A percentile compares a stretch with the other conserved stretches of the same genome.
These are phyloP conservation scores for Drosophila mettleri DNA, from an alignment of 2,888 invertebrate genomes.

Conservation along the genomic window DNA sequence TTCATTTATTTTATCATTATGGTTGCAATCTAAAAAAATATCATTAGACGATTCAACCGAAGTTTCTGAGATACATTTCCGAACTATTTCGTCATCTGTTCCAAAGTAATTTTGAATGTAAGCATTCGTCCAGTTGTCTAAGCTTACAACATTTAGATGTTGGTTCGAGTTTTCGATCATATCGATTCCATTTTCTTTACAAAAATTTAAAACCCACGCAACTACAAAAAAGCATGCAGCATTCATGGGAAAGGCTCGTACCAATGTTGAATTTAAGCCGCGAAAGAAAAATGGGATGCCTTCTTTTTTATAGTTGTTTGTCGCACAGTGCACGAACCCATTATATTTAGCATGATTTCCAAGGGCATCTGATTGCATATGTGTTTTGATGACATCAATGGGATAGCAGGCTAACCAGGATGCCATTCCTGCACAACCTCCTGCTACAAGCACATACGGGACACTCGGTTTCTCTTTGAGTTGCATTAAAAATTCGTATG, in stretches of 20 bases:
- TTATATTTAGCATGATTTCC: constrained; percentile 86
- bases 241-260: constrained; percentile 96
- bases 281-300: constrained; percentile 90
- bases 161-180: constrained; percentile 37
- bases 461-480: constrained; percentile 86
- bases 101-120: constrained; percentile 32
- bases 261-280: constrained; percentile 91
- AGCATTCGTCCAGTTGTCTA: constrained; percentile 49
- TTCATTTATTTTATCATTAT: constrained; percentile 26
- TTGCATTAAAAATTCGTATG: constrained; percentile 91
- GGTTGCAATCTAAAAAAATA: constrained; percentile 24
- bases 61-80: constrained; percentile 58
- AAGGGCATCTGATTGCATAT: constrained; percentile 91
- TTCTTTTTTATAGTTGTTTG: constrained; percentile 89
- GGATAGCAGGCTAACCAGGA: constrained; percentile 96
- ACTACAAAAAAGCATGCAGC: constrained; percentile 96
- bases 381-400: constrained; percentile 94
- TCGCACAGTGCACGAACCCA: constrained; percentile 90
- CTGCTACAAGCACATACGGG: constrained; percentile 90
- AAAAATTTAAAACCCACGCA: constrained; percentile 88
- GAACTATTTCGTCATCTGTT: constrained; percentile 49
- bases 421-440: constrained; percentile 93
- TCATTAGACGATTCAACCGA: constrained; percentile 17
- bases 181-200: constrained; percentile 52
- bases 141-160: constrained; percentile 45